These are phyloP conservation scores for Euglossa dilemma DNA, from an alignment of 1,140 invertebrate genomes.

Conservation along the genomic window DNA sequence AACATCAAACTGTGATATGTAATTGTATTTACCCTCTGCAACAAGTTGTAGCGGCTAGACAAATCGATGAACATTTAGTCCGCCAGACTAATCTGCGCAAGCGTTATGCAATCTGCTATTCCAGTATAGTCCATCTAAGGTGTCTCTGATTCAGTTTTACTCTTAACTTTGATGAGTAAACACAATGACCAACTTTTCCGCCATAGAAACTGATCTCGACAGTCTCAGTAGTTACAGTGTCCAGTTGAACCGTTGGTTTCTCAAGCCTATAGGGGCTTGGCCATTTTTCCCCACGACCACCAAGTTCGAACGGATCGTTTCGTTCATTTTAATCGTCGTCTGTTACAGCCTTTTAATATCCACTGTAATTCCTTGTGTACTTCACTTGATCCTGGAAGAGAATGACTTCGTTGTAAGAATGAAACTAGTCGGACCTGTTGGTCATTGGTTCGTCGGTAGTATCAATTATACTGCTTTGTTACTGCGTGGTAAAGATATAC, in stretches of 20 bases:
- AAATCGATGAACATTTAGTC: slow-evolving; percentile 39
- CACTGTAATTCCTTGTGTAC: background rate
- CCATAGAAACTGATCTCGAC: slow-evolving; percentile 1
- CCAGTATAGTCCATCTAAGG: too few species aligned
- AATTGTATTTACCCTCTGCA: background rate
- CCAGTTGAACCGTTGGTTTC: slow-evolving; percentile 52
- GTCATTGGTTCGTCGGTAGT: slow-evolving; percentile 33
- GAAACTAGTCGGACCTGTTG: slow-evolving; percentile 10
- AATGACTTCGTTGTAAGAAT: slow-evolving; percentile 6
- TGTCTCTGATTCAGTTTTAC: background rate
- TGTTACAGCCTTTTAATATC: slow-evolving; percentile 16
- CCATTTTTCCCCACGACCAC: background rate
- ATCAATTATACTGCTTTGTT: slow-evolving; percentile 52
- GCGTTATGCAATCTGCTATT: background rate
- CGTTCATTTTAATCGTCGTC: background rate
- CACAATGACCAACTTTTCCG: background rate
- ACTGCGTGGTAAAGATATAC: slow-evolving; percentile 30
- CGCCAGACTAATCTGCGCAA: background rate
- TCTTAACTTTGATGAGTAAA: background rate
- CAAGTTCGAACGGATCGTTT: background rate
- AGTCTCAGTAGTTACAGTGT: slow-evolving; percentile 32
- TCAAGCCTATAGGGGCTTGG: slow-evolving; percentile 57
- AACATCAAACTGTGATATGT: too few species aligned
- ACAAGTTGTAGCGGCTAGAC: slow-evolving; percentile 22
- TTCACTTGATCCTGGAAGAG: slow-evolving; percentile 31